Percentiles rank a stretch among this genome's conserved stretches.
phyloP scores from a whole-genome alignment of 2,113 vertebrate species.

The Atractosteus spatula region DNA sequence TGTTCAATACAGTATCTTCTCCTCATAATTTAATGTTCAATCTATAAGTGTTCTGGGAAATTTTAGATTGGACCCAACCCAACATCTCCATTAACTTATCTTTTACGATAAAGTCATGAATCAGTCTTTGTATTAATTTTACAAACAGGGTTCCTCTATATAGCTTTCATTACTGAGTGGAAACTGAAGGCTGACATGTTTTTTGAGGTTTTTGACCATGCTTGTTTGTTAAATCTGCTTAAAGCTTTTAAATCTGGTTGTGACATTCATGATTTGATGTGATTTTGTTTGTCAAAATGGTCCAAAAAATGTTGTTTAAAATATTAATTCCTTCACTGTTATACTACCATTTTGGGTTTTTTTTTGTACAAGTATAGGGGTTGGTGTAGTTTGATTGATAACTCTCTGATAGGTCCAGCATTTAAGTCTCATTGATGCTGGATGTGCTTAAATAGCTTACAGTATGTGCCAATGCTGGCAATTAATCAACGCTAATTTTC shows the following conservation, averaged over 20 bases:
- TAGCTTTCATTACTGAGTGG: slow-evolving; percentile 1
- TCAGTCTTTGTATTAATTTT: slow-evolving; percentile 8
- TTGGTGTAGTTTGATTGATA: slow-evolving; percentile 25
- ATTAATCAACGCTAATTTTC: slow-evolving; percentile 30
- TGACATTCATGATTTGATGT: no score
- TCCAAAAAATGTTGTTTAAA: no score
- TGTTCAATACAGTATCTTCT: slow-evolving; percentile 10
- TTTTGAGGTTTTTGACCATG: no score
- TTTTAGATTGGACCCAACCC: slow-evolving; percentile 10
- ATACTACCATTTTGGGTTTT: slow-evolving; percentile 1
- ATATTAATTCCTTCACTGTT: neutral
- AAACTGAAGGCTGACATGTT: neutral
- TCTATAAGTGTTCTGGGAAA: slow-evolving; percentile 19
- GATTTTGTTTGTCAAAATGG: no score
- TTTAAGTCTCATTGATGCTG: slow-evolving; percentile 23
- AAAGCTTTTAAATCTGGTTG: no score
- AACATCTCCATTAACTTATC: slow-evolving; percentile 24
- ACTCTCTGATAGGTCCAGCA: slow-evolving; percentile 26
- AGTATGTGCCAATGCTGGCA: neutral
- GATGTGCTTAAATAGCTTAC: slow-evolving; percentile 31
- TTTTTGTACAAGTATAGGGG: neutral
- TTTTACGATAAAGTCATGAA: slow-evolving; percentile 14
- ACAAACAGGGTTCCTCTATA: slow-evolving; percentile 1
- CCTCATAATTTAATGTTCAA: slow-evolving; percentile 1
- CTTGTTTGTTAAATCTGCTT: neutral